Base-by-base conservation (phyloP, 2,113 vertebrate genomes). In the Anoura caudifer region DNA sequence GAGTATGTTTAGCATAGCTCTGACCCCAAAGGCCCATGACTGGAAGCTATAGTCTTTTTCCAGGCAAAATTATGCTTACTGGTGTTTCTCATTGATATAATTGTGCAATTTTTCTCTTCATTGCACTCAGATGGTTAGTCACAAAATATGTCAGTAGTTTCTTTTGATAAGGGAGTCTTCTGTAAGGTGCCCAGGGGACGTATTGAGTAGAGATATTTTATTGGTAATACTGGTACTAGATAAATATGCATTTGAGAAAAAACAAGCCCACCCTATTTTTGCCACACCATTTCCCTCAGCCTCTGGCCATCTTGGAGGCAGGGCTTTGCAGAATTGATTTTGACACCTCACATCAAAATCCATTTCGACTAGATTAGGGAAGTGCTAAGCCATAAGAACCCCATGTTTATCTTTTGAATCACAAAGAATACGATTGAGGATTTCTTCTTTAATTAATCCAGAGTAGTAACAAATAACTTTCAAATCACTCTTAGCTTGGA, bases 61-160 rank as follows among this genome's bases (percentile, higher is more conserved):
- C 33, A 77, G 33, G 36, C 11, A 76, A 13, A 90, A 52, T 20
- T 69, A 20, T 87, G 41, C 72, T 91, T 59, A 43, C 19, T 72
- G 26, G 43, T 50, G 3, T 43, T 47, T 69, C 73, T 89, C 36
- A 43, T 31, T 85, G 76, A 82, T 76, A 38, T 24, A 90, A 72
- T 77, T 95, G 24, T 85, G 93, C 47, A 52, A 52, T 70, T 92
- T 96, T 82, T 94, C 47, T 94, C 31, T 14, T 73, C n/a, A 67
- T 22, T 80, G 38, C 11, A 63, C 14, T 63, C 73, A 91, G 41
- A 77, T 28, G 2, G 10, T 72, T 50, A 47, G 54, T 54, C 67
- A 79, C 86, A 86, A 96, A 85, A 59, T 87, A 96, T 54, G 77
- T 87, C 14, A 38, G 17, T 45, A 52, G 16, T 84, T 80, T 50